Percentiles rank a stretch among this genome's conserved stretches.
phyloP scores from a whole-genome alignment of 2,888 invertebrate genomes.

The Cenopis cana region DNA sequence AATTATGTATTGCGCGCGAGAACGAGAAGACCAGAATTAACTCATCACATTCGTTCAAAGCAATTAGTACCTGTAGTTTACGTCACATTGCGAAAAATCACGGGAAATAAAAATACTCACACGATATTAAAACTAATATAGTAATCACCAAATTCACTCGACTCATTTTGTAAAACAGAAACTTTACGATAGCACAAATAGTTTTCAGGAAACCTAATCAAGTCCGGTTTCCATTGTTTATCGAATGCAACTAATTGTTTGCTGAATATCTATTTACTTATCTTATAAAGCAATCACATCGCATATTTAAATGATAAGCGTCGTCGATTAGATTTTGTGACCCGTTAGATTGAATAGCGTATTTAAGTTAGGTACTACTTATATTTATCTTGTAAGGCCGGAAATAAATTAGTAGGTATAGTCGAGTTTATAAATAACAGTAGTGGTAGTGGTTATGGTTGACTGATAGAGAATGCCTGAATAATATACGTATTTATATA shows the following conservation, averaged over 20 bases:
- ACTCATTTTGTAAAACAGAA: constrained; percentile 45
- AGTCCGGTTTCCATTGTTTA: constrained; percentile 31
- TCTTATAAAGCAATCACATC: constrained; percentile 30
- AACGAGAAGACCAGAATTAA: too few species aligned
- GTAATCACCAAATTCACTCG: constrained; percentile 42
- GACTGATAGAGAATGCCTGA: too few species aligned
- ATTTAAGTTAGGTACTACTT: too few species aligned
- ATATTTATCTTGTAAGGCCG: background rate
- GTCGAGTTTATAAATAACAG: too few species aligned
- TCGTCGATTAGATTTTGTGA: constrained; percentile 43
- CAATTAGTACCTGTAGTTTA: background rate
- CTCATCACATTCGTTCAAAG: too few species aligned
- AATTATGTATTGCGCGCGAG: too few species aligned
- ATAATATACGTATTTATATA: too few species aligned
- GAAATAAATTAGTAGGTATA: background rate
- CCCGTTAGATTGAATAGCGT: constrained; percentile 4
- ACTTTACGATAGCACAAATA: constrained; percentile 15
- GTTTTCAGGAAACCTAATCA: background rate
- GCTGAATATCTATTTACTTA: constrained; percentile 17
- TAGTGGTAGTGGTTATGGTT: too few species aligned
- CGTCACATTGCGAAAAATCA: background rate
- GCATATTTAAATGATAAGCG: constrained; percentile 33
- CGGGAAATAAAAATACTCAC: constrained; percentile 47
- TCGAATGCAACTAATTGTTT: constrained; percentile 37
- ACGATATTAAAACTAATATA: constrained; percentile 42